A percentile compares a stretch with the other conserved stretches of the same genome.
Conservation (phyloP, 2,888 invertebrate genomes). For the Hipparchia semele region DNA sequence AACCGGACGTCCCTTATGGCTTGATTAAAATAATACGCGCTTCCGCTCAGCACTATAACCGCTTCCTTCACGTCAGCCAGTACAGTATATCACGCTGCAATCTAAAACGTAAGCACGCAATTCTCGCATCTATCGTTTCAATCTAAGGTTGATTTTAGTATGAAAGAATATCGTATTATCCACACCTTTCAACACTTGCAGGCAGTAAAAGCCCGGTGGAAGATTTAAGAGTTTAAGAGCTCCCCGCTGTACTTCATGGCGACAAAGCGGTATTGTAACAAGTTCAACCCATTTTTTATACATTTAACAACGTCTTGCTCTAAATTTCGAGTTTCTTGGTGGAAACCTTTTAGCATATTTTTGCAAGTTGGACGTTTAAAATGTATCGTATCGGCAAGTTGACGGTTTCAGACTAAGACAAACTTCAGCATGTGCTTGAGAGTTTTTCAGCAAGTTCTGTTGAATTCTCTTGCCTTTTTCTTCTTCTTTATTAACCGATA, state of each 20-base stretch:
- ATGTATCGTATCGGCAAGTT: neutral
- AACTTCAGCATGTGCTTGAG: too few species aligned
- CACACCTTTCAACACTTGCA: constrained; percentile 40
- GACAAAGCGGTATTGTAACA: constrained; percentile 46
- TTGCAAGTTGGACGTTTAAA: constrained; percentile 14
- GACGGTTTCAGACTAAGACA: neutral
- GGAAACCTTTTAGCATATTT: constrained; percentile 27
- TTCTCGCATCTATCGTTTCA: neutral
- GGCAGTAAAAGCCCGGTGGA: constrained; percentile 40
- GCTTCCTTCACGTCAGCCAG: constrained; percentile 22
- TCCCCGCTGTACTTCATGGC: constrained; percentile 40
- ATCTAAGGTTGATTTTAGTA: constrained; percentile 29
- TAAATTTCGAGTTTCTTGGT: constrained; percentile 25
- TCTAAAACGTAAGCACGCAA: constrained; percentile 5
- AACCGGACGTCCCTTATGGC: too few species aligned
- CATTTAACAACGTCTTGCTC: constrained; percentile 32
- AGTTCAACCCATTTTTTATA: constrained; percentile 44
- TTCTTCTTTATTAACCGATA: too few species aligned
- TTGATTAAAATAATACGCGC: constrained; percentile 5
- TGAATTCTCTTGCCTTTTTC: too few species aligned
- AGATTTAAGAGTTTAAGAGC: constrained; percentile 50
- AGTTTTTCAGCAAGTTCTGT: too few species aligned
- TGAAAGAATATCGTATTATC: constrained; percentile 26
- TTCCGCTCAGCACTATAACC: constrained; percentile 16
- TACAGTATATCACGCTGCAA: constrained; percentile 33